A percentile compares a stretch with the other conserved stretches of the same genome.
These are phyloP conservation scores for Cryptus armator DNA, from an alignment of 2,888 invertebrate genomes.

Conservation along the genomic window DNA sequence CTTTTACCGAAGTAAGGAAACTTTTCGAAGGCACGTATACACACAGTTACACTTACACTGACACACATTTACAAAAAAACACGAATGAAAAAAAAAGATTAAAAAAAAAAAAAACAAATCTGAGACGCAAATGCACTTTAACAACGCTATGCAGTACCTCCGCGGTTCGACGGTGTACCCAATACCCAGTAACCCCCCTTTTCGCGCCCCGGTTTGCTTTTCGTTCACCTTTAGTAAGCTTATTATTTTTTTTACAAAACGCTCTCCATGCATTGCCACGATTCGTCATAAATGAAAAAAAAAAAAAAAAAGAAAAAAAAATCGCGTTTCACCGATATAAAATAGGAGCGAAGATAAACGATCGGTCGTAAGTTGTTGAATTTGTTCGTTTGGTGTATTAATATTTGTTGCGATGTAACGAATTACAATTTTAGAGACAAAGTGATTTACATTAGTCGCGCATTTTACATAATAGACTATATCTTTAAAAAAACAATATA, in stretches of 20 bases:
- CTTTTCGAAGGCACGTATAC: constrained; percentile 74
- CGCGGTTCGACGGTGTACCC: constrained; percentile 54
- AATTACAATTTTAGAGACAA: constrained; percentile 39
- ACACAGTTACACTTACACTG: constrained; percentile 67
- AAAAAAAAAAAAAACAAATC: constrained; percentile 13
- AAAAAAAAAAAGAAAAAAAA: background rate
- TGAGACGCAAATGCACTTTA: constrained; percentile 46
- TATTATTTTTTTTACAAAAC: constrained; percentile 34
- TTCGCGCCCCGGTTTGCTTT: constrained; percentile 8
- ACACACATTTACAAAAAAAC: constrained; percentile 49
- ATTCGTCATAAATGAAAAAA: background rate
- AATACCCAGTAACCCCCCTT: background rate
- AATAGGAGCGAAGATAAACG: constrained; percentile 10
- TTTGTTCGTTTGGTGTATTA: constrained; percentile 48
- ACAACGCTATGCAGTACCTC: constrained; percentile 45
- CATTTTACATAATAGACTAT: constrained; percentile 40
- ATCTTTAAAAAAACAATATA: too few species aligned
- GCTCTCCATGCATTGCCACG: constrained; percentile 33
- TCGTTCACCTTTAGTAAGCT: background rate
- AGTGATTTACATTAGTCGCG: constrained; percentile 67
- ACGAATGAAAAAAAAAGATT: constrained; percentile 12
- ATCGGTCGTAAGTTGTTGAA: constrained; percentile 36
- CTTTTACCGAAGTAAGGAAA: constrained; percentile 82
- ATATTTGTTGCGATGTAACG: constrained; percentile 52
- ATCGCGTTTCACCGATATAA: background rate